Percentiles rank a stretch among this genome's conserved stretches.
Conservation (phyloP, 2,888 invertebrate genomes). For the Scaptomyza caliginosa region DNA sequence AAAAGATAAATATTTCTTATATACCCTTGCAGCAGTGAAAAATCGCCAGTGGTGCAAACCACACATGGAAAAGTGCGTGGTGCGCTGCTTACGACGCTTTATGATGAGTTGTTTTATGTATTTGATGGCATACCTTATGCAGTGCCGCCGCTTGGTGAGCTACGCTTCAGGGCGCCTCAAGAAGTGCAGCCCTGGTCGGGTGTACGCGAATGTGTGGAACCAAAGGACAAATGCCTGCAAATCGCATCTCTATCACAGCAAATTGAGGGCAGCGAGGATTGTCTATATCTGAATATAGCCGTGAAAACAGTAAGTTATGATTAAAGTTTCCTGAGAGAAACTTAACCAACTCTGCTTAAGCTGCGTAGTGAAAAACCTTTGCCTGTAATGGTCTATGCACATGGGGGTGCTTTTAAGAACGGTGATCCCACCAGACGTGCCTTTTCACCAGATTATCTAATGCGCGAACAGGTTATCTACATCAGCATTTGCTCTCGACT, state of each 20-base stretch:
- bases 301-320: conserved; percentile 51
- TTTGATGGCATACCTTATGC: conserved; percentile 80
- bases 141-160: conserved; percentile 64
- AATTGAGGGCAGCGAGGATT: conserved; percentile 76
- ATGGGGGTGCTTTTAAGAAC: conserved; percentile 58
- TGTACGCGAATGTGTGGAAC: conserved; percentile 53
- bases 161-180: conserved; percentile 79
- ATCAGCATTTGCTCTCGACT: conserved; percentile 84
- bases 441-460: conserved; percentile 83
- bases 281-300: conserved; percentile 74
- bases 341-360: conserved; percentile 28
- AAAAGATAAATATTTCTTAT: background rate
- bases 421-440: conserved; percentile 69
- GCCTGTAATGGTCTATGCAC: conserved; percentile 73
- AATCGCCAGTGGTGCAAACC: conserved; percentile 63
- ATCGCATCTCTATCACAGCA: conserved; percentile 56
- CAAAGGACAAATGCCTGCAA: conserved; percentile 61
- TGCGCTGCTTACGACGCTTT: conserved; percentile 57
- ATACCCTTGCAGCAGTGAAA: conserved; percentile 28
- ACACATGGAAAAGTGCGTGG: conserved; percentile 75
- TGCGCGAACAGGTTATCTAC: conserved; percentile 82
- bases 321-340: too few species aligned
- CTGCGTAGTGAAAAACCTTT: conserved; percentile 41
- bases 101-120: conserved; percentile 65
- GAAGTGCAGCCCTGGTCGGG: conserved; percentile 83